phyloP scores from a whole-genome alignment of 2,888 invertebrate species.

The Caenorhabditis japonica region DNA sequence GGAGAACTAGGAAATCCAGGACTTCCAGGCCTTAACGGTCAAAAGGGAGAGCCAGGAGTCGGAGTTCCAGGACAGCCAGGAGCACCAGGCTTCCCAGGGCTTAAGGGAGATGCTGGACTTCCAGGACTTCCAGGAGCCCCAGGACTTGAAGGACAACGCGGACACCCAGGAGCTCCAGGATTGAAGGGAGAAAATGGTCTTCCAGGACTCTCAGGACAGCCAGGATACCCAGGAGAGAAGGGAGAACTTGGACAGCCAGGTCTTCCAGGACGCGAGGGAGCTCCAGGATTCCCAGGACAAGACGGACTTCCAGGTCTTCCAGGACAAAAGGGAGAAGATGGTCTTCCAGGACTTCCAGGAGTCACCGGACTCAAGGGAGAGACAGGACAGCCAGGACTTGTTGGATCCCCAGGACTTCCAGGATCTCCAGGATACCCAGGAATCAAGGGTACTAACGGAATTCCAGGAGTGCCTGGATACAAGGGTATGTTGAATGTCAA shows the following conservation, averaged over 20 bases:
- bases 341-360: conserved; percentile 74
- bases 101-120: conserved; percentile 70
- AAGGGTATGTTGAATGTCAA: conserved; percentile 55
- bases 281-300: conserved; percentile 65
- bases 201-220: conserved; percentile 61
- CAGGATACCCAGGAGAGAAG: conserved; percentile 74
- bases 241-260: conserved; percentile 73
- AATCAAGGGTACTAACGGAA: conserved; percentile 70
- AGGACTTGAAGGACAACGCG: conserved; percentile 65
- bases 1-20: conserved; percentile 82
- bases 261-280: conserved; percentile 66
- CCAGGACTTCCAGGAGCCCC: conserved; percentile 61
- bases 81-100: conserved; percentile 80
- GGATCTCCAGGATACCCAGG: conserved; percentile 80
- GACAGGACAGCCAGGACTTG: conserved; percentile 82
- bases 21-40: conserved; percentile 81
- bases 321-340: conserved; percentile 79
- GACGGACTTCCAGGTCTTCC: conserved; percentile 80
- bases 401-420: conserved; percentile 83
- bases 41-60: conserved; percentile 64
- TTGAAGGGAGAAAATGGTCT: conserved; percentile 60
- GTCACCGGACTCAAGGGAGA: conserved; percentile 78
- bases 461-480: conserved; percentile 75
- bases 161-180: conserved; percentile 65
- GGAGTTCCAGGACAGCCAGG: conserved; percentile 61